Evolutionary conservation across 2,797 vertebrate genomes (phyloP), one percentile per base, ranked within the genome.

Genomic region (Lindbergichthys nudifrons): DNA sequence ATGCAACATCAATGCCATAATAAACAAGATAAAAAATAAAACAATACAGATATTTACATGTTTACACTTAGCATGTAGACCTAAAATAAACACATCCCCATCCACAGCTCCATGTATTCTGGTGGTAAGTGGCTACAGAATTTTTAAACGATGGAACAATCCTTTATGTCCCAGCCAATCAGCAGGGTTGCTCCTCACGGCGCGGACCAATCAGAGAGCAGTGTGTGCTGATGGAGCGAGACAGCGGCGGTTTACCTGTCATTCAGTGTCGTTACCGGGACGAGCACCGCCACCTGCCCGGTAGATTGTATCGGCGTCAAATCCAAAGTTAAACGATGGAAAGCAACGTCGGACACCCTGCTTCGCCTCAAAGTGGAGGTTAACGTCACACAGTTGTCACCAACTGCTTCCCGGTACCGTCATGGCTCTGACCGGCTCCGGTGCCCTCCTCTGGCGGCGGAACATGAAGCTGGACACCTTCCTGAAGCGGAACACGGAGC

Each of bases 391-490:
- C 8, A 62, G 45, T 9, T 13, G 32, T 0, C 3, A 23, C 5
- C 3, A 19, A 11, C 47, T 4, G 45, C n/a, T 21, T 43, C 2
- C 54, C 51, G 46, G 67, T 39, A 1, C 62, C 46, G 69, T 1
- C 85, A 94, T 94, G 95, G 91, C 90, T 36, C 79, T 79, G 69
- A 77, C 65, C 10, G 74, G 77, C 59, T 63, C 66, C n/a, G 76
- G 83, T 1, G 5, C 80, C 18, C 48, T 88, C 23, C 87, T 84
- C 0, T 75, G 57, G 67, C 87, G 82, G 54, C 70, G 83, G 0
- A 94, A 95, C 85, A 80, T 92, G 65, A 89, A 91, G 65, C 85
- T 96, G 80, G 95, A 96, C 62, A 84, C 91, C 0, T 96, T 96
- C 82, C 86, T 96, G 51, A 92, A 94, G 79, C 83, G 95, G 65